These are phyloP conservation scores for Disparrhopalites patrizii DNA, from an alignment of 2,888 invertebrate species.

Conservation along the genomic window DNA sequence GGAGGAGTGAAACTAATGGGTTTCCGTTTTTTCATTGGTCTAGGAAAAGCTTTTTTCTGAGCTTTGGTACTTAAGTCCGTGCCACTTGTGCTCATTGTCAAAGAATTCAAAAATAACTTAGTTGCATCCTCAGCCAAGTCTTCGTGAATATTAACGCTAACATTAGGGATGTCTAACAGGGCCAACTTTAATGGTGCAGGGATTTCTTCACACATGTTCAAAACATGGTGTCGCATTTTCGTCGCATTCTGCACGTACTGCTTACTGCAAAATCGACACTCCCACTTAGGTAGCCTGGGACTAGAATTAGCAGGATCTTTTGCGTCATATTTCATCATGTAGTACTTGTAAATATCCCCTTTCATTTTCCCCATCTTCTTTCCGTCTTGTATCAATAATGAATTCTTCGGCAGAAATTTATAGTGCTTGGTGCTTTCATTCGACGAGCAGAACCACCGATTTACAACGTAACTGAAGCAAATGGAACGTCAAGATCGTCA, in stretches of 20 bases:
- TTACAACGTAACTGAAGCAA: no score
- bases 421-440: no score
- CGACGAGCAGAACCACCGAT: no score
- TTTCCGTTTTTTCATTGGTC: neutral
- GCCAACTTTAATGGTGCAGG: slow-evolving; percentile 17
- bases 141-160: neutral
- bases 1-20: neutral
- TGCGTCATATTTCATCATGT: slow-evolving; percentile 18
- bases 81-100: neutral
- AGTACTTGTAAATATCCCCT: slow-evolving; percentile 18
- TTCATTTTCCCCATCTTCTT: slow-evolving; percentile 20
- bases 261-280: slow-evolving; percentile 16
- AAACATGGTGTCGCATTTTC: slow-evolving; percentile 12
- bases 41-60: neutral
- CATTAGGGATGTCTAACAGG: slow-evolving; percentile 14
- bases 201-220: slow-evolving; percentile 23
- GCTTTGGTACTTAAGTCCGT: neutral
- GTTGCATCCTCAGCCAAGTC: slow-evolving; percentile 13
- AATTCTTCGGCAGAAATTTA: no score
- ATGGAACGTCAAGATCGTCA: no score
- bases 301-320: slow-evolving; percentile 9
- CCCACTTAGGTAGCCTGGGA: slow-evolving; percentile 1
- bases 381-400: no score
- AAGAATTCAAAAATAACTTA: slow-evolving; percentile 1
- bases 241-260: slow-evolving; percentile 23